These are phyloP conservation scores for Microctonus brassicae DNA, from an alignment of 2,888 invertebrate genomes.

Conservation along the genomic window DNA sequence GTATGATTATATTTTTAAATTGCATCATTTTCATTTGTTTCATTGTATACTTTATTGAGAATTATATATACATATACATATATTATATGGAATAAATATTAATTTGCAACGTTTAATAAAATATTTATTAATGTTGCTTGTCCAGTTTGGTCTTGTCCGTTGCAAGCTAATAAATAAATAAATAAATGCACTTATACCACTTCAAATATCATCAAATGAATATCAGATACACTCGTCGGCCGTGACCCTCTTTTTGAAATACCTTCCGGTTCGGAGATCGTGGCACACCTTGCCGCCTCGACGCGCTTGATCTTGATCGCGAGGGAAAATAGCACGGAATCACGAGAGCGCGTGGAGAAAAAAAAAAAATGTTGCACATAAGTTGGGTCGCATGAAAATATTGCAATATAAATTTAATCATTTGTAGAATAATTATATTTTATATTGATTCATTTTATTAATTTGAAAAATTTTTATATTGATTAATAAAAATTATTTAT, in stretches of 20 bases:
- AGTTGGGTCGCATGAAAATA: background rate
- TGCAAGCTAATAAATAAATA: background rate
- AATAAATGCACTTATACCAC: background rate
- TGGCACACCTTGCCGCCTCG: constrained; percentile 41
- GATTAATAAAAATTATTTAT: too few relatives aligned
- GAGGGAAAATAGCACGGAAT: constrained; percentile 47
- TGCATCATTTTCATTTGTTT: background rate
- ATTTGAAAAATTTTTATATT: too few relatives aligned
- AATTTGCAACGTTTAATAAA: background rate
- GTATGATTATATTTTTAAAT: background rate
- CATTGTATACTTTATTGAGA: background rate
- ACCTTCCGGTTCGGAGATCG: constrained; percentile 45
- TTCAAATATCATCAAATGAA: constrained; percentile 2
- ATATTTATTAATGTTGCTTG: background rate
- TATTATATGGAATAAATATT: background rate
- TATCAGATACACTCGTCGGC: constrained; percentile 41
- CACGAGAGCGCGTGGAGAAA: constrained; percentile 31
- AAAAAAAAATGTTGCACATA: background rate
- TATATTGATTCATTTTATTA: too few relatives aligned
- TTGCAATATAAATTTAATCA: background rate
- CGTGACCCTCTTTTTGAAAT: constrained; percentile 53
- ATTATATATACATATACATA: background rate
- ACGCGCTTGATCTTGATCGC: constrained; percentile 51
- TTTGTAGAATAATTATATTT: background rate
- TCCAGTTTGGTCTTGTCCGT: constrained; percentile 24